Base-by-base conservation (phyloP, 1,140 invertebrate species). In the Halyomorpha halys region DNA sequence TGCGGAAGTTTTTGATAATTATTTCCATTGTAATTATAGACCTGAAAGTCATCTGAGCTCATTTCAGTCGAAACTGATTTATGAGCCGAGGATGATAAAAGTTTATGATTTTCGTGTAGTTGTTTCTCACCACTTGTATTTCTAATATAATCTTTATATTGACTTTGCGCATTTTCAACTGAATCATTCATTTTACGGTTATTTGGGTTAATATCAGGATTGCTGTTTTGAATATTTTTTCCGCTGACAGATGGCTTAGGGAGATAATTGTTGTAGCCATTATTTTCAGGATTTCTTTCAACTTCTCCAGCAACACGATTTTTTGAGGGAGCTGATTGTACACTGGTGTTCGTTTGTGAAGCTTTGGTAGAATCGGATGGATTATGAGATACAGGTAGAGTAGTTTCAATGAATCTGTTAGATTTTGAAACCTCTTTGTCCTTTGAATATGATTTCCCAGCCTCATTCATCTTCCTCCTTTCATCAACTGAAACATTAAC, bases 111-210 rank as follows among this genome's bases (percentile, higher is more conserved):
- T 49, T 19, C 21, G 6, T 14, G n/a, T 13, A 19, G 6, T 21
- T 49, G 47, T 49, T 49, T 49, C 47, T 13, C n/a, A 49, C n/a
- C n/a, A 8, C 47, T 49, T 49, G n/a, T 49, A 39, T 39, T 21
- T 21, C n/a, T 2, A 13, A 8, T 49, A 13, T 49, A 19, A 49
- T 19, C n/a, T 21, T 49, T 49, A 21, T 6, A 49, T 1, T 18
- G 47, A 18, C 34, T 39, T 39, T 49, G n/a, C n/a, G 47, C 5
- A 19, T 49, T 49, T 19, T 49, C 47, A 18, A 49, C n/a, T 8
- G 21, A 19, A 11, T 49, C 47, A 18, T 49, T 49, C 6, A 19
- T 49, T n/a, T n/a, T 49, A 49, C 47, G n/a, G 6, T 18, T 19
- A 13, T 6, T 19, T 8, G 9, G 6, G 21, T 49, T 49, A 2